Conservation (phyloP, 2,797 vertebrate genomes). For the Onychomys torridus region DNA sequence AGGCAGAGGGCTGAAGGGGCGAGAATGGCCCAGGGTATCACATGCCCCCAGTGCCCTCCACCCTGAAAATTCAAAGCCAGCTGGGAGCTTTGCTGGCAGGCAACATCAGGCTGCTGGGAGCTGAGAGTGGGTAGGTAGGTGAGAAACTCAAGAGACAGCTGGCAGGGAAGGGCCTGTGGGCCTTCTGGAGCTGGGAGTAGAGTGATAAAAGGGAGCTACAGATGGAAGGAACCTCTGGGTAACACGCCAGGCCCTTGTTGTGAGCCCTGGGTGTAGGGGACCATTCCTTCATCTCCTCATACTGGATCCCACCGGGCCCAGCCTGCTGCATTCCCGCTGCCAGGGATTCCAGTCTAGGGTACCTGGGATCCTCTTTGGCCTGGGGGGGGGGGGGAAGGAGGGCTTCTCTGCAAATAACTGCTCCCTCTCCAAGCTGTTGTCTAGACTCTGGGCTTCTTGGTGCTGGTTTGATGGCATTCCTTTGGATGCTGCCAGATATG, state of each 20-base stretch:
- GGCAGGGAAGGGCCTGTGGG: not conserved
- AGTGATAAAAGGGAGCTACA: not conserved
- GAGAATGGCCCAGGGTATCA: not conserved
- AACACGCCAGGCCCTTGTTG: not conserved
- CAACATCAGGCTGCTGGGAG: not conserved
- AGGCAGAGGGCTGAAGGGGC: not conserved
- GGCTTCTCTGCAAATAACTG: not conserved
- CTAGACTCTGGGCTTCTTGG: not conserved
- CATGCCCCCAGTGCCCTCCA: not conserved
- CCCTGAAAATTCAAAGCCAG: not conserved
- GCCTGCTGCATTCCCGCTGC: not conserved
- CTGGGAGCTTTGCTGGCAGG: not conserved
- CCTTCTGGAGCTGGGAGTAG: not conserved
- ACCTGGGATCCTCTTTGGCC: not conserved
- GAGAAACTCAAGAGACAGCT: not conserved
- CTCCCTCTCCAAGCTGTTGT: not conserved
- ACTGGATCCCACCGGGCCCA: not conserved
- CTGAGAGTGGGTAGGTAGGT: not conserved
- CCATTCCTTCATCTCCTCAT: not conserved
- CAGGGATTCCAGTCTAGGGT: not conserved
- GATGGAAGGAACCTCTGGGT: not conserved
- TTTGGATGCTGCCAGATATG: not conserved
- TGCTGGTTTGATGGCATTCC: not conserved
- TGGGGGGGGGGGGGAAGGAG: accelerated
- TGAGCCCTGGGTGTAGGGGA: not conserved